phyloP scores from a whole-genome alignment of 2,888 invertebrate species.

The Pachymerium ferrugineum region DNA sequence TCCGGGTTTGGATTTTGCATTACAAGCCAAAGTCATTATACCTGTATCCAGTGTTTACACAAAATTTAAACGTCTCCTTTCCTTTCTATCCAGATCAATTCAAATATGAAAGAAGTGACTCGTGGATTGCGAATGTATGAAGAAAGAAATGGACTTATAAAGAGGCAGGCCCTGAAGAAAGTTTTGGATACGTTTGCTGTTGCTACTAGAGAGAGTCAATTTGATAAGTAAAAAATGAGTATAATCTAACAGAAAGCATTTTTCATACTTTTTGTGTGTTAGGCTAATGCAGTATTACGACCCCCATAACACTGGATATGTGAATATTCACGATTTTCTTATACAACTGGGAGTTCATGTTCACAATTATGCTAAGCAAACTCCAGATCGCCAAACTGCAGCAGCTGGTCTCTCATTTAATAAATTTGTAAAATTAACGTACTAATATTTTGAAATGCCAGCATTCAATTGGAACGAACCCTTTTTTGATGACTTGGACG shows the following conservation, averaged over 20 bases:
- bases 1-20: not conserved
- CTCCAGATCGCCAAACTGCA: not conserved
- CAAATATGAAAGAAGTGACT: not conserved
- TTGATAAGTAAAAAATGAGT: not conserved
- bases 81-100: not conserved
- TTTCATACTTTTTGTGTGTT: not conserved
- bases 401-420: not conserved
- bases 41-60: not conserved
- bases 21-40: not conserved
- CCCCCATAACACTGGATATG: not conserved
- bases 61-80: not conserved
- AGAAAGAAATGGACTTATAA: not conserved
- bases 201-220: not conserved
- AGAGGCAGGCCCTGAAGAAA: not conserved
- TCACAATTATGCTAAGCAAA: not conserved
- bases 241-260: not conserved
- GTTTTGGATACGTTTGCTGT: conserved; percentile 18
- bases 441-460: not conserved
- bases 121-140: conserved; percentile 19
- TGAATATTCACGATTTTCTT: not conserved
- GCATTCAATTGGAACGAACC: not conserved
- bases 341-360: not conserved
- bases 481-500: not conserved
- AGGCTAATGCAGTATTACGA: conserved; percentile 16
- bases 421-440: not conserved